Percentiles rank a stretch among this genome's conserved stretches.
Conservation (phyloP, 53 echinoderm and acorn worm genomes). For the Crossaster papposus region DNA sequence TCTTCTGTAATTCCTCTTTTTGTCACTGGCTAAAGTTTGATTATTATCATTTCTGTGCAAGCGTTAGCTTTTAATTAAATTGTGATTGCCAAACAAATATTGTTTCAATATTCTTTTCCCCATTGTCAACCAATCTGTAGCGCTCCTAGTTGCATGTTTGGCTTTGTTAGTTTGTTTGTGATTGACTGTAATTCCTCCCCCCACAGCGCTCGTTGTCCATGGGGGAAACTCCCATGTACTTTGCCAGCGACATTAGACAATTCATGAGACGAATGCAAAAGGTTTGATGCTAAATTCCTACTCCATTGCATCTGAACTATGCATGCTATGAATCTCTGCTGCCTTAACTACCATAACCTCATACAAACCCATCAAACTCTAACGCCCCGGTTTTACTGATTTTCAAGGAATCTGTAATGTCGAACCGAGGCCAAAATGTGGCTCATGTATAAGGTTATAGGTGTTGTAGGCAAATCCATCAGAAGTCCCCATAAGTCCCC, state of each 20-base stretch:
- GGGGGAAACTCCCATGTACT: slow-evolving; percentile 73
- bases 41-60: no score
- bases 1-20: no score
- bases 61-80: no score
- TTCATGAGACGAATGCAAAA: slow-evolving; percentile 73
- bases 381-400: neutral
- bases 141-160: neutral
- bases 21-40: no score
- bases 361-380: neutral
- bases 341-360: neutral
- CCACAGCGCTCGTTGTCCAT: slow-evolving; percentile 73
- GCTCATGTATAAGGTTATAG: no score
- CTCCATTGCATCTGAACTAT: slow-evolving; percentile 16
- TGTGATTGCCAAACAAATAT: no score
- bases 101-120: no score
- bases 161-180: neutral
- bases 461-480: no score
- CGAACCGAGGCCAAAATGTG: no score
- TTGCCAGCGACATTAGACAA: slow-evolving; percentile 69
- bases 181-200: slow-evolving; percentile 29
- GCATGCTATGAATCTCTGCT: slow-evolving; percentile 12
- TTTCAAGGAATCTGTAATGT: neutral
- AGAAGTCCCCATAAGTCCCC: no score
- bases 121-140: neutral
- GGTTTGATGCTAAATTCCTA: slow-evolving; percentile 49